Evolutionary conservation across 2,888 invertebrate species (phyloP).

Genomic region (Sinotaia quadrata): DNA sequence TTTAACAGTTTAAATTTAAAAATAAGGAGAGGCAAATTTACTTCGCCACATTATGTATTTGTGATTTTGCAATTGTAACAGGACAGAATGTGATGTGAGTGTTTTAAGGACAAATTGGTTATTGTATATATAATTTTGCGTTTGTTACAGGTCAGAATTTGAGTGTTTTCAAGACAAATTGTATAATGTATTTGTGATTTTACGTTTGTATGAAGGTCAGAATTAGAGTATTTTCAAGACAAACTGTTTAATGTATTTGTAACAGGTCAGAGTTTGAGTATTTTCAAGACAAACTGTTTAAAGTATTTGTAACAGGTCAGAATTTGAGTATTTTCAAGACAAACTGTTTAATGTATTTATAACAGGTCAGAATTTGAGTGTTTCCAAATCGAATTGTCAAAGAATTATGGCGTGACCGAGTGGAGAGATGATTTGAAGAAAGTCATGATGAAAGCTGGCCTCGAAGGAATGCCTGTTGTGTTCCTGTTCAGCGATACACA

Average conservation of each 20-base stretch:
- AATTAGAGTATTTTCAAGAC: not conserved
- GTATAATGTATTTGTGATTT: not conserved
- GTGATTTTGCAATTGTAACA: constrained; percentile 49
- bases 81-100: constrained; percentile 72
- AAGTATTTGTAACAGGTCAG: constrained; percentile 60
- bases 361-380: constrained; percentile 72
- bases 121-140: constrained; percentile 33
- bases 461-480: constrained; percentile 70
- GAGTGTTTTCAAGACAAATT: constrained; percentile 50
- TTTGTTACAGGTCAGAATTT: constrained; percentile 72
- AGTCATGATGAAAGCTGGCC: constrained; percentile 72
- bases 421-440: constrained; percentile 73
- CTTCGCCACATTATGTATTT: no score
- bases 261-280: not conserved
- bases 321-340: constrained; percentile 64
- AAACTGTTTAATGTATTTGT: not conserved
- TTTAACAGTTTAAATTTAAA: no score
- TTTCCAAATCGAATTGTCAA: constrained; percentile 72
- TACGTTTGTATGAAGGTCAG: not conserved
- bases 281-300: not conserved
- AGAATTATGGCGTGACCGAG: constrained; percentile 72
- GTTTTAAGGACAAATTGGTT: constrained; percentile 19
- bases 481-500: constrained; percentile 73
- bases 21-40: no score
- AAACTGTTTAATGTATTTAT: not conserved